These are phyloP conservation scores for Colaptes auratus DNA, from an alignment of 2,113 vertebrate species.

Conservation along the genomic window DNA sequence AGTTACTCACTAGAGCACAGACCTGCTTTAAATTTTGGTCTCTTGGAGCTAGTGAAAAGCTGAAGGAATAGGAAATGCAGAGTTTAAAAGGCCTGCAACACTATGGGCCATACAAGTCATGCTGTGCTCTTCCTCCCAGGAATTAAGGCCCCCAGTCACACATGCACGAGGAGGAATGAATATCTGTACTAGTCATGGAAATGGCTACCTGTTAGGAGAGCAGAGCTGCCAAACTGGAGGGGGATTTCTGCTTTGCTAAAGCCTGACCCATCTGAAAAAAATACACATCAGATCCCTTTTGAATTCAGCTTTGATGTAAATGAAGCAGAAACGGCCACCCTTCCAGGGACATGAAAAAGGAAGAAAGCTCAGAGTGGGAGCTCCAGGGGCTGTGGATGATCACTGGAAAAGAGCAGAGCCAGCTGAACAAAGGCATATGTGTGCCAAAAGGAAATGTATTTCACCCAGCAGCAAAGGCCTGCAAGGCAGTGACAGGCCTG, in stretches of 20 bases:
- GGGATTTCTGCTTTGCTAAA: not conserved
- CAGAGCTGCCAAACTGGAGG: not conserved
- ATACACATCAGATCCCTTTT: not conserved
- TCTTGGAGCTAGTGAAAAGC: slow-evolving; percentile 17
- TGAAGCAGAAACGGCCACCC: not conserved
- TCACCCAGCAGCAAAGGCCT: not conserved
- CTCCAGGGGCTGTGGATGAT: not conserved
- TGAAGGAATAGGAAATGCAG: slow-evolving; percentile 35
- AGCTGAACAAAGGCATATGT: not conserved
- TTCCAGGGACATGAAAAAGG: not conserved
- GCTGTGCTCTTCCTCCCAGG: not conserved
- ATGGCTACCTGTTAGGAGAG: slow-evolving; percentile 1
- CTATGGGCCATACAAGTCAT: not conserved
- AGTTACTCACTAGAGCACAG: slow-evolving; percentile 76
- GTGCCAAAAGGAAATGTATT: not conserved
- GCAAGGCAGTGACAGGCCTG: not conserved
- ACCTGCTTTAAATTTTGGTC: slow-evolving; percentile 66
- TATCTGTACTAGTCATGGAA: not conserved
- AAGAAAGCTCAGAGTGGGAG: not conserved
- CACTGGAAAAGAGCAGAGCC: slow-evolving; percentile 3
- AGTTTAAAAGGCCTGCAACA: slow-evolving; percentile 35
- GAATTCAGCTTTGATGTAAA: slow-evolving; percentile 7
- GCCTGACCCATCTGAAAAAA: not conserved
- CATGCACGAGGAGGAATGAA: not conserved
- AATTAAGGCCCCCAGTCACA: not conserved